A percentile compares a stretch with the other conserved stretches of the same genome.
phyloP scores from a whole-genome alignment of 2,888 invertebrate species.

The Macaria liturata region DNA sequence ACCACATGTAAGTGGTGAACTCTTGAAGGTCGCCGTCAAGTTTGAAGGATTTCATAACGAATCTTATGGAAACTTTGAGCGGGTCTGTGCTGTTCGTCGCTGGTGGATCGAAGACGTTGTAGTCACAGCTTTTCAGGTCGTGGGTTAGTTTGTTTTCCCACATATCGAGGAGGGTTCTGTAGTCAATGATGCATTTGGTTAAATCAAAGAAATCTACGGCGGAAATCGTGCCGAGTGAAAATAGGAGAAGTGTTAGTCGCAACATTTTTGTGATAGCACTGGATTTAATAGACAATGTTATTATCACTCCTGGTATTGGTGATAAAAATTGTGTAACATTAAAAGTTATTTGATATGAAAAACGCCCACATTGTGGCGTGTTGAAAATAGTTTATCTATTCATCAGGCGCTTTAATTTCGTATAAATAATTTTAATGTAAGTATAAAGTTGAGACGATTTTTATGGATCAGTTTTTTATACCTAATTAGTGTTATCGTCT shows the following conservation, averaged over 20 bases:
- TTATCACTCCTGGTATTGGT: too few relatives aligned
- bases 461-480: too few relatives aligned
- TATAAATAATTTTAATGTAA: not conserved
- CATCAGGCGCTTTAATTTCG: not conserved
- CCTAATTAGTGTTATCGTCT: too few relatives aligned
- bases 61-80: conserved; percentile 19
- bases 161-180: conserved; percentile 26
- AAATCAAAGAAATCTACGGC: conserved; percentile 5
- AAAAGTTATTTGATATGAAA: conserved; percentile 13
- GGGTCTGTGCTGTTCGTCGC: conserved; percentile 23
- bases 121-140: conserved; percentile 22
- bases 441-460: not conserved
- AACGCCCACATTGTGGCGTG: conserved; percentile 9
- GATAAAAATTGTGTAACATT: not conserved
- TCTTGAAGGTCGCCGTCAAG: conserved; percentile 40
- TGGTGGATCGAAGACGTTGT: conserved; percentile 9
- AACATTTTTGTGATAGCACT: conserved; percentile 21
- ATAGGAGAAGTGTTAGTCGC: conserved; percentile 14
- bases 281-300: not conserved
- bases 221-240: conserved; percentile 9
- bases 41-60: conserved; percentile 43
- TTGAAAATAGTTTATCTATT: not conserved
- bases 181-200: conserved; percentile 26
- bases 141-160: conserved; percentile 38
- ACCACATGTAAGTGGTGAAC: conserved; percentile 38